A percentile compares a stretch with the other conserved stretches of the same genome.
Conservation (phyloP, 2,888 invertebrate species). For the Lithosia quadra region DNA sequence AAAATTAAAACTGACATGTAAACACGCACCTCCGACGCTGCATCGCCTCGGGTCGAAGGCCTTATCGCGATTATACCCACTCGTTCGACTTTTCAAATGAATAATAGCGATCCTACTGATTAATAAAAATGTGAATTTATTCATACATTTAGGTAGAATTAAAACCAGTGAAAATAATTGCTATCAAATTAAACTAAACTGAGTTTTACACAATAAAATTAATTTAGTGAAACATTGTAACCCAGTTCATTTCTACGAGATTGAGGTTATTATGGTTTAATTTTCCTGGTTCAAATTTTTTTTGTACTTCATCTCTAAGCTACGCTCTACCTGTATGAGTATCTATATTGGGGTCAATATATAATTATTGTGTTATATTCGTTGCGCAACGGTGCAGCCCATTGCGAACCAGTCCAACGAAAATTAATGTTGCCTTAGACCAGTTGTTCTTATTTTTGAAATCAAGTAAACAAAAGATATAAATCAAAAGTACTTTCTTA, state of each 20-base stretch:
- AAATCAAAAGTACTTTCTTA: slow-evolving; percentile 72
- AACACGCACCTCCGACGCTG: slow-evolving; percentile 66
- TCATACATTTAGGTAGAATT: not conserved
- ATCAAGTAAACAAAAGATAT: slow-evolving; percentile 64
- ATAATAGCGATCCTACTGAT: slow-evolving; percentile 34
- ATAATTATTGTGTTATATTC: not conserved
- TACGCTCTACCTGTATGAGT: not conserved
- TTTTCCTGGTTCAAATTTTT: not conserved
- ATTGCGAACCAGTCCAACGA: not conserved
- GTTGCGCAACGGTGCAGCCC: not conserved
- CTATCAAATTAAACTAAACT: not conserved
- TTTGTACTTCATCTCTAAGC: not conserved
- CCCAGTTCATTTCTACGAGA: not conserved
- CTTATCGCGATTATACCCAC: slow-evolving; percentile 63
- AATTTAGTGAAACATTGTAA: too few species aligned
- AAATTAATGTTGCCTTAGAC: not conserved
- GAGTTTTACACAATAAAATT: not conserved
- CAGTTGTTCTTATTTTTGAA: not conserved
- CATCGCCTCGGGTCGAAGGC: slow-evolving; percentile 60
- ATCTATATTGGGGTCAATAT: not conserved
- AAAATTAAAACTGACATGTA: slow-evolving; percentile 75
- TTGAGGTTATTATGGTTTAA: not conserved
- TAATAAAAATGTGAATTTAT: slow-evolving; percentile 9
- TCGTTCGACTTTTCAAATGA: slow-evolving; percentile 50
- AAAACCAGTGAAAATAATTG: not conserved